Conservation (phyloP, 2,113 vertebrate genomes). For the Mustelus asterias region DNA sequence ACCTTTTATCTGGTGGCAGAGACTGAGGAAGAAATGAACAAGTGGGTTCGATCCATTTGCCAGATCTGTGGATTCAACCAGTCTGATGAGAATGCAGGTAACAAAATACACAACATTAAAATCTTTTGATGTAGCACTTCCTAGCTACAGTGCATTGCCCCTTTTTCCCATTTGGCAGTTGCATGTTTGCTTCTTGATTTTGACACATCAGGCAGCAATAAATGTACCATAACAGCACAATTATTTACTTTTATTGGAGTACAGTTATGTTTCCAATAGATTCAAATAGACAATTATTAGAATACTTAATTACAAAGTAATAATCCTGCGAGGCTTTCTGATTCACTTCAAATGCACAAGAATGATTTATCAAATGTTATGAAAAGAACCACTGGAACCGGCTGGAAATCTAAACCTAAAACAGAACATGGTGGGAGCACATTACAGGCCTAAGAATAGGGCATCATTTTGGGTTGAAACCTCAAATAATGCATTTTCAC, state of each 20-base stretch:
- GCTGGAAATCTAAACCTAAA: not conserved
- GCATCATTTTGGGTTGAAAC: not conserved
- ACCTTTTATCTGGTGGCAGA: constrained; percentile 97
- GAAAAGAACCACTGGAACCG: not conserved
- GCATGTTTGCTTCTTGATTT: not conserved
- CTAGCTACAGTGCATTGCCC: not conserved
- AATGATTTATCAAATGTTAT: not conserved
- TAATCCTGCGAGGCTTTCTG: not conserved
- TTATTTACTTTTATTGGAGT: not conserved
- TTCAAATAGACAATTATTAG: not conserved
- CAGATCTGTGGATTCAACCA: constrained; percentile 98
- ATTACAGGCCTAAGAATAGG: not conserved
- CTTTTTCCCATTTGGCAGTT: not conserved
- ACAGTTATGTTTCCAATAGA: not conserved
- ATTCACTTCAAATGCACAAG: not conserved
- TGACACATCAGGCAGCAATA: not conserved
- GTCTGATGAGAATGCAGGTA: constrained; percentile 85
- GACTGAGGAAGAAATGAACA: constrained; percentile 96
- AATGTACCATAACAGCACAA: not conserved
- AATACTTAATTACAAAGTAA: not conserved
- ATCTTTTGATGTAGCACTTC: not conserved
- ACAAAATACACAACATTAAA: not conserved
- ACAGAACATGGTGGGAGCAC: not conserved
- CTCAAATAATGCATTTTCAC: not conserved
- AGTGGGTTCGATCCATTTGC: constrained; percentile 96